phyloP scores from a whole-genome alignment of 2,113 vertebrate species.

The Nothoprocta perdicaria region DNA sequence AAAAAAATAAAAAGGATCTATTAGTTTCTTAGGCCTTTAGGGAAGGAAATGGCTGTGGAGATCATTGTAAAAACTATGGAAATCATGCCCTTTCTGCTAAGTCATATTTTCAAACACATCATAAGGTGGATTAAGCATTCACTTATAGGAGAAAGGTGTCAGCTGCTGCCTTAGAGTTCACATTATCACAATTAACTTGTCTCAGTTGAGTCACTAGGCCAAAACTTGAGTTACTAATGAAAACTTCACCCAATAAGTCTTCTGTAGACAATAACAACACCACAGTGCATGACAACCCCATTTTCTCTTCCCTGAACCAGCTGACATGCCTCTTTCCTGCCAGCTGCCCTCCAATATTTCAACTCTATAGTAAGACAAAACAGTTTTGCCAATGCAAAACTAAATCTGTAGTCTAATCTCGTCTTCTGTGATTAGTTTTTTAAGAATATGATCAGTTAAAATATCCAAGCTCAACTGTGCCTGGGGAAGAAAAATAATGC shows the following conservation, averaged over 20 bases:
- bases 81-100: not conserved
- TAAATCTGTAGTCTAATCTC: not conserved
- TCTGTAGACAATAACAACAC: not conserved
- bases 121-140: not conserved
- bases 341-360: fast-evolving
- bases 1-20: not conserved
- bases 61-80: too few species aligned
- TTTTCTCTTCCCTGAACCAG: not conserved
- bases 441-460: not conserved
- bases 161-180: not conserved
- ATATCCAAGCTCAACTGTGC: not conserved
- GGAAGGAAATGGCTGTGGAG: too few species aligned
- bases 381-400: not conserved
- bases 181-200: not conserved
- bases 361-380: not conserved
- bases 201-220: fast-evolving
- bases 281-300: not conserved
- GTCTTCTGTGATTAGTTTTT: not conserved
- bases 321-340: not conserved
- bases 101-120: not conserved
- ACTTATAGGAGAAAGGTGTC: not conserved
- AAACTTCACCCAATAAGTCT: not conserved
- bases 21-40: not conserved
- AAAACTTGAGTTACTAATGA: not conserved
- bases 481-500: not conserved